Evolutionary conservation across 2,797 vertebrate species (phyloP), one percentile per base, ranked within the genome.

Genomic region (Enteromius paludinosus): DNA sequence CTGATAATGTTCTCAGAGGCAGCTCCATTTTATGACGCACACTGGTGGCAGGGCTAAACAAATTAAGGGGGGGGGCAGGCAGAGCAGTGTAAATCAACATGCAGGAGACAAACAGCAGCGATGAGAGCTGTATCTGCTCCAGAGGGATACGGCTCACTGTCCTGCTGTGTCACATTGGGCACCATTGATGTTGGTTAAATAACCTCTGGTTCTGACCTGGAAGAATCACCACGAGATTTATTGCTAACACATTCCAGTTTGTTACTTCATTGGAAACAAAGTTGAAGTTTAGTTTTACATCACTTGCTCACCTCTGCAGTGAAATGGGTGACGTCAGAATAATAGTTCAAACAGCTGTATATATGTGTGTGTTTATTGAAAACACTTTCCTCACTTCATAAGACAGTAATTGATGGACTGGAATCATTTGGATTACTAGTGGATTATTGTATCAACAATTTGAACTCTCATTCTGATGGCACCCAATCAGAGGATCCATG

Each of bases 1-100:
- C 89, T 85, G 82, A 88, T 85, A 81, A 88, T 91, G 90, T 82
- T 77, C 86, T 82, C 66, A 59, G 89, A 83, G 90, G 89, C 88
- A 79, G 79, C 78, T 79, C 83, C 62, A 88, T 86, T 87, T 88
- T 90, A 81, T 82, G 83, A 79, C 64, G 35, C 84, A 79, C 71
- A 25, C 54, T 83, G 61, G 71, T 52, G 38, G 81, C 72, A 70
- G 33, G 62, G 79, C 73, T 84, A 84, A 38, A 77, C 30, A 66
- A 76, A 86, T 76, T 61, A 83, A 74, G 62, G 2, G 6, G 43
- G 59, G 3, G 35, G 7, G 20, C 54, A 20, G 41, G 70, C 30
- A 49, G 77, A 18, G 52, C 71, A 78, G 80, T 56, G n/a, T 56
- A 84, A 84, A 78, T 81, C 64, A 76, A 33, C 72, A 76, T 76